Percentiles rank a stretch among this genome's conserved stretches.
Evolutionary conservation across 2,797 vertebrate species (phyloP).

Genomic region (Trachops cirrhosus): DNA sequence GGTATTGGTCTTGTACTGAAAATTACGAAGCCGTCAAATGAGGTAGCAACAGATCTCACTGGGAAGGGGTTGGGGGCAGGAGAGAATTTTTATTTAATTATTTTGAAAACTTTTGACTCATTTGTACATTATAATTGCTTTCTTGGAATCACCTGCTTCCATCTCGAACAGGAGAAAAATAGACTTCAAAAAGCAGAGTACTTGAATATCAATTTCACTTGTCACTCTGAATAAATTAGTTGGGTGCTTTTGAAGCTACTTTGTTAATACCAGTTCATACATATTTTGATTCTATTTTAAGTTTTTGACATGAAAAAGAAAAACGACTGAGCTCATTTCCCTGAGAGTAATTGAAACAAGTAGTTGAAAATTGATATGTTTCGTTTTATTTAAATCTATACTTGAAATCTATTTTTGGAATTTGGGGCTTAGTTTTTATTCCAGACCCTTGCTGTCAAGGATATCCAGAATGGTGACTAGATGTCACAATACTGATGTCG

Average conservation of each 20-base stretch:
- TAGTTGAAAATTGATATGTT: background rate
- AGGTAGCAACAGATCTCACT: background rate
- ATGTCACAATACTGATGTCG: background rate
- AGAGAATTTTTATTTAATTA: background rate
- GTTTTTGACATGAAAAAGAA: conserved; percentile 24
- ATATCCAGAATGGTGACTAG: background rate
- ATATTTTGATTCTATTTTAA: conserved; percentile 63
- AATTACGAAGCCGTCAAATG: background rate
- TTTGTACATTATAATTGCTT: conserved; percentile 14
- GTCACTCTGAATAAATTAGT: conserved; percentile 62
- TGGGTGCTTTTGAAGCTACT: conserved; percentile 54
- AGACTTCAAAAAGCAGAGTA: conserved; percentile 52
- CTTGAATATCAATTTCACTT: conserved; percentile 44
- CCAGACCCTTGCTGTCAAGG: background rate
- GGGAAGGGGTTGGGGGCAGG: background rate
- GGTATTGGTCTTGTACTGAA: background rate
- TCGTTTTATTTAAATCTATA: background rate
- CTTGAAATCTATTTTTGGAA: conserved; percentile 7
- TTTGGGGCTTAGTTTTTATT: background rate
- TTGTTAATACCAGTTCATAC: conserved; percentile 52
- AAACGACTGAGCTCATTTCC: background rate
- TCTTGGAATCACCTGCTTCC: conserved; percentile 33
- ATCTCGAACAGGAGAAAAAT: conserved; percentile 27
- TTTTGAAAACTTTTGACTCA: background rate
- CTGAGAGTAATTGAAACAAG: background rate